Conservation (phyloP, 2,888 invertebrate genomes). For the Orthosia gothica region DNA sequence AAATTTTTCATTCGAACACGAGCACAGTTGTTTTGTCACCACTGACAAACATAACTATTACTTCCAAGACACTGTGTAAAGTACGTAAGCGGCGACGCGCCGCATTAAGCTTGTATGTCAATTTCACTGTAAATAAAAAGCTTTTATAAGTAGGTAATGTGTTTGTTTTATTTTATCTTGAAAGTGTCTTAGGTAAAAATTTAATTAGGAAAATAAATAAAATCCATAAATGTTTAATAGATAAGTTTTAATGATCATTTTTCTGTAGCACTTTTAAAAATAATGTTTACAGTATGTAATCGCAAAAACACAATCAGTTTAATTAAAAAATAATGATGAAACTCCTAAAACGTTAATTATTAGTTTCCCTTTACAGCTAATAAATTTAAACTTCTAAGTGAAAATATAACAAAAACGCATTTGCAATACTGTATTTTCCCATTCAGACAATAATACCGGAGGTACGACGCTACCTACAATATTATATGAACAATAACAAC, state of each 20-base stretch:
- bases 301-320: slow-evolving; percentile 82
- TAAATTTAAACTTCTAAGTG: slow-evolving; percentile 82
- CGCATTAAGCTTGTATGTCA: too few species aligned
- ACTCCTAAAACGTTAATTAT: slow-evolving; percentile 82
- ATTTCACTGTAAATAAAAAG: slow-evolving; percentile 2
- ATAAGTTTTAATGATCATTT: slow-evolving; percentile 90
- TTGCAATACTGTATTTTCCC: slow-evolving; percentile 81
- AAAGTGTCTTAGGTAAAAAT: background rate
- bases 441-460: slow-evolving; percentile 77
- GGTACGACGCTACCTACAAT: slow-evolving; percentile 77
- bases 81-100: too few species aligned
- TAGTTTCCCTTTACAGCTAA: slow-evolving; percentile 80
- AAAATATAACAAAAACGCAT: slow-evolving; percentile 84
- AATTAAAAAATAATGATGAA: slow-evolving; percentile 80
- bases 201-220: slow-evolving; percentile 65
- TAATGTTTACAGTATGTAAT: slow-evolving; percentile 85
- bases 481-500: slow-evolving; percentile 85
- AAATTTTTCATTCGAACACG: too few species aligned
- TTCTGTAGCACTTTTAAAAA: slow-evolving; percentile 88
- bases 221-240: slow-evolving; percentile 80
- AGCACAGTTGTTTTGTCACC: too few species aligned
- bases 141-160: background rate
- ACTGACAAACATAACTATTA: too few species aligned
- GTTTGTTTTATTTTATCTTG: background rate
- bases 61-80: too few species aligned